Conservation (phyloP, 2,888 invertebrate species). For the Coenonympha glycerion region DNA sequence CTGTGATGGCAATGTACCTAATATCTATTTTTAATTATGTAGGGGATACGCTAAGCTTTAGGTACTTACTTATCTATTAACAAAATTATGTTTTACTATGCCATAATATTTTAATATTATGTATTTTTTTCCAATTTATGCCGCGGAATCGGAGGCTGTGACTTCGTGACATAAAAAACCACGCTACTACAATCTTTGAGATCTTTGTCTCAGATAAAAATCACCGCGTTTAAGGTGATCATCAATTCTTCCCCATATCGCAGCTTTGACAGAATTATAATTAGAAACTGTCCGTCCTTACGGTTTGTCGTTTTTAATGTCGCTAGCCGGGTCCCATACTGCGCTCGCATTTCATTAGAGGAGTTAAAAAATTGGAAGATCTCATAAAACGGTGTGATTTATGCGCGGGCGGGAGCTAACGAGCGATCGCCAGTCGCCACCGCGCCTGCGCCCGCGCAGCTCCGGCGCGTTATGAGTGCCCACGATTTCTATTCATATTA, state of each 20-base stretch:
- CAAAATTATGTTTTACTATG: not conserved
- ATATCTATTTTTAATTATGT: no score
- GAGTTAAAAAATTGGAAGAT: conserved; percentile 68
- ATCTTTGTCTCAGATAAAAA: conserved; percentile 63
- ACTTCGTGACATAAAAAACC: conserved; percentile 36
- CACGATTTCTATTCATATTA: conserved; percentile 27
- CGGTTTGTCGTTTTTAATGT: conserved; percentile 74
- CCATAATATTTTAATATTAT: not conserved
- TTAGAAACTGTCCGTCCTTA: conserved; percentile 72
- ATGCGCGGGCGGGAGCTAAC: conserved; percentile 71
- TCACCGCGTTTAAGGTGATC: conserved; percentile 62
- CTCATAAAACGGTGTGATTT: conserved; percentile 74
- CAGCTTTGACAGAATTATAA: conserved; percentile 75
- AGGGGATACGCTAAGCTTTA: no score
- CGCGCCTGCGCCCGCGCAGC: conserved; percentile 20
- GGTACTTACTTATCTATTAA: no score
- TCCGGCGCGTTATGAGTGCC: conserved; percentile 14
- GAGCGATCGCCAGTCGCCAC: conserved; percentile 61
- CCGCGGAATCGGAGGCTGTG: not conserved
- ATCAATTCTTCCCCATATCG: conserved; percentile 71
- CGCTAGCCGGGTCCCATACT: conserved; percentile 73
- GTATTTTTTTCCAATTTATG: not conserved
- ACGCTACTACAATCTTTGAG: conserved; percentile 51
- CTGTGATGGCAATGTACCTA: no score
- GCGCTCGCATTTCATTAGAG: conserved; percentile 74